Evolutionary conservation across 2,888 invertebrate species (phyloP).

Genomic region (Schrankia costaestrigalis): DNA sequence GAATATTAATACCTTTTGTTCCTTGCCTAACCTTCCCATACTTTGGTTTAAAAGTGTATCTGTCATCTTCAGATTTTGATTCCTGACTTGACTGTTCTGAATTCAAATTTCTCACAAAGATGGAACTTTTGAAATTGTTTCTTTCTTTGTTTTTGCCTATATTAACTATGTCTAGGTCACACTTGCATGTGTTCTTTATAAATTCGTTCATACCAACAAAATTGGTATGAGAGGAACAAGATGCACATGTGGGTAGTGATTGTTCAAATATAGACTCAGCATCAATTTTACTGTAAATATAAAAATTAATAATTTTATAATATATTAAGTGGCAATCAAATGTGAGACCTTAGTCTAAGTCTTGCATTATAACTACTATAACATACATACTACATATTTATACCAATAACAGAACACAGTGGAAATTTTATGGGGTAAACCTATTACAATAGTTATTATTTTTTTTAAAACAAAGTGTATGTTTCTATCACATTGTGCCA

Average conservation of each 20-base stretch:
- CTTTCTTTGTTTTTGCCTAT: conserved; percentile 16
- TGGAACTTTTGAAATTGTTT: conserved; percentile 14
- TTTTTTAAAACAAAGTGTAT: too few relatives aligned
- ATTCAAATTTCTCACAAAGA: conserved; percentile 34
- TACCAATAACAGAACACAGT: too few relatives aligned
- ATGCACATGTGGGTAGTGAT: conserved; percentile 40
- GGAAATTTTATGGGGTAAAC: too few relatives aligned
- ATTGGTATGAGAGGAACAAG: conserved; percentile 31
- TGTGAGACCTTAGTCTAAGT: too few relatives aligned
- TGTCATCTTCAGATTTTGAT: conserved; percentile 39
- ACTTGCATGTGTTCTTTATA: conserved; percentile 46
- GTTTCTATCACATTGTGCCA: too few relatives aligned
- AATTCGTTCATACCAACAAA: conserved; percentile 30
- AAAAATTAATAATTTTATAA: neutral
- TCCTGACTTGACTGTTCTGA: conserved; percentile 44
- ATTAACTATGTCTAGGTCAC: conserved; percentile 36
- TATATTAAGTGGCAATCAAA: too few relatives aligned
- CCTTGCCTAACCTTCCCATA: conserved; percentile 40
- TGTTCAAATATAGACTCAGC: conserved; percentile 45
- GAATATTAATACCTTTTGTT: conserved; percentile 12
- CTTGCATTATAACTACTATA: too few relatives aligned
- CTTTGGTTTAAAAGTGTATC: conserved; percentile 43
- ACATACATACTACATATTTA: too few relatives aligned
- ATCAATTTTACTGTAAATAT: conserved; percentile 52
- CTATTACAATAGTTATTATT: too few relatives aligned